phyloP scores from a whole-genome alignment of 2,888 invertebrate species.

The Electrophaes corylata region DNA sequence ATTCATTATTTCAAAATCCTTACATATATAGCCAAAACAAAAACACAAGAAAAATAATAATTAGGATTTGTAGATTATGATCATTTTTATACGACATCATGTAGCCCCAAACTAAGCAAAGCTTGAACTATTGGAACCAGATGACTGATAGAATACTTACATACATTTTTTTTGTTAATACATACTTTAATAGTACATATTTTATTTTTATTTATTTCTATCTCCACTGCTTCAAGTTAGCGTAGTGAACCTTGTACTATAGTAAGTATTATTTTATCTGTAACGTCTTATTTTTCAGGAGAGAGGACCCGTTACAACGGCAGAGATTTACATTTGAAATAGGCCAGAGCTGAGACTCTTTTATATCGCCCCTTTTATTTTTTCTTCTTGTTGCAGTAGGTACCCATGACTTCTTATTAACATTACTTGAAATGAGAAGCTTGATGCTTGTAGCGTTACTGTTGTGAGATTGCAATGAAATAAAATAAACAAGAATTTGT shows the following conservation, averaged over 20 bases:
- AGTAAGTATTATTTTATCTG: constrained; percentile 1
- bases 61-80: too few relatives aligned
- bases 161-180: too few relatives aligned
- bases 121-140: too few relatives aligned
- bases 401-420: constrained; percentile 29
- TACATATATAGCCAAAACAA: too few relatives aligned
- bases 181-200: too few relatives aligned
- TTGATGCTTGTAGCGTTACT: not conserved
- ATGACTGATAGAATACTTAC: too few relatives aligned
- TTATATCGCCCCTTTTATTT: constrained; percentile 67
- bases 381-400: constrained; percentile 48
- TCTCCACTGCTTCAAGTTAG: too few relatives aligned
- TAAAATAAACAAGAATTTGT: not conserved
- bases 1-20: too few relatives aligned
- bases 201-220: too few relatives aligned
- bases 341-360: constrained; percentile 70
- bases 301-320: constrained; percentile 72
- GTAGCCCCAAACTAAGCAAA: too few relatives aligned
- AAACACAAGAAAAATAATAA: too few relatives aligned
- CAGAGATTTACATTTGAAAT: constrained; percentile 79
- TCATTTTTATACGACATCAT: too few relatives aligned
- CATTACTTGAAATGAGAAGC: constrained; percentile 21
- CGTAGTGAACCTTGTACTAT: not conserved
- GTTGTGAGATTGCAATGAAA: not conserved
- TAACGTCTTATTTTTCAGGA: constrained; percentile 71